Base-by-base conservation (phyloP, 2,888 invertebrate genomes). In the Digitonthophagus gazella region DNA sequence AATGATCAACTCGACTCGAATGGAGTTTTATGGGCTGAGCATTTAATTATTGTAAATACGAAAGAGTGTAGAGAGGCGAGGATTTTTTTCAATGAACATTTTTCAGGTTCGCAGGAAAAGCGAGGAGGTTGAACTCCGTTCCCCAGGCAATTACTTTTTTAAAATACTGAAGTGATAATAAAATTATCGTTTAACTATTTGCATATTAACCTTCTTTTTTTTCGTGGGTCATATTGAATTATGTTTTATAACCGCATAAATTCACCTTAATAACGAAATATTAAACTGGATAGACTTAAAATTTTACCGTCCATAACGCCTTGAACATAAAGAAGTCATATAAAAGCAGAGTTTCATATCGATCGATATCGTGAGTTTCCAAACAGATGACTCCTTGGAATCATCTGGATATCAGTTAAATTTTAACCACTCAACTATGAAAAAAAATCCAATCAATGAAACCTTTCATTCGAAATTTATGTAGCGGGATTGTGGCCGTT, bases 381-480 rank as follows among this genome's bases (percentile, higher is more conserved):
- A 57, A 14, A 20, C 61, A 61, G 61, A 61, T 61, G 61, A 16
- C 61, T 61, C n/a, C 11, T 44, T 22, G 22, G 18, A 6, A 6
- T 18, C 5, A 16, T 19, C 5, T 20, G 16, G 18, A 57, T 20
- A 61, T n/a, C 61, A 61, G 61, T 61, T 61, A 61, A 61, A 61
- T 61, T 61, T 61, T 61, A 61, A 19, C 61, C 61, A 61, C 18
- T 20, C 11, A 18, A 61, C 18, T 61, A 61, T 61, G 20, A 61
- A 61, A 44, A 44, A 44, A 3, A 44, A 44, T 11, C 28, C 28
- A 44, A 44, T 44, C 28, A 44, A 44, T 44, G 11, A n/a, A 19
- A n/a, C 19, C 61, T 61, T 61, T 61, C 20, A 61, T 61, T 61
- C 18, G 18, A 20, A 61, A 61, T 61, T 61, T 61, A 61, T 61